Percentiles rank a stretch among this genome's conserved stretches.
phyloP scores from a whole-genome alignment of 2,888 invertebrate species.

The Lochmaea capreae region DNA sequence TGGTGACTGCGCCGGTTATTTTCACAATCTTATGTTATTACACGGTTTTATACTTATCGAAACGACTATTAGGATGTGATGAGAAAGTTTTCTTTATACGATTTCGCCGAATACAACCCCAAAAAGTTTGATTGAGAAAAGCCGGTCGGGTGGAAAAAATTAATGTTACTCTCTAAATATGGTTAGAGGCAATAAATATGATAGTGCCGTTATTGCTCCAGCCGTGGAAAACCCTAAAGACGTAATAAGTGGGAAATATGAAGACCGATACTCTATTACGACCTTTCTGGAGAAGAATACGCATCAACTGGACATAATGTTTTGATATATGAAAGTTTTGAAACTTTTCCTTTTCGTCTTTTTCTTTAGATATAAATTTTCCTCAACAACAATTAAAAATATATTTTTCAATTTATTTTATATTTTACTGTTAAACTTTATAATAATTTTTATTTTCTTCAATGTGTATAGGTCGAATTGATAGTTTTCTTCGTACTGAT shows the following conservation, averaged over 20 bases:
- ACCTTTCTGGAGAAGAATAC: slow-evolving; percentile 41
- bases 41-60: not conserved
- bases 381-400: not conserved
- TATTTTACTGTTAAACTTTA: not conserved
- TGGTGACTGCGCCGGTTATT: slow-evolving; percentile 3
- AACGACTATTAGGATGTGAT: slow-evolving; percentile 7
- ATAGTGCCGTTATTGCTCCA: slow-evolving; percentile 49
- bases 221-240: slow-evolving; percentile 50
- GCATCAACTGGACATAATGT: slow-evolving; percentile 32
- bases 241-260: slow-evolving; percentile 60
- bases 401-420: not conserved
- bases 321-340: not conserved
- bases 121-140: slow-evolving; percentile 3
- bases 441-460: not conserved
- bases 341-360: not conserved
- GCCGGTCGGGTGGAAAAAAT: slow-evolving; percentile 55
- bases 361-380: not conserved
- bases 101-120: not conserved
- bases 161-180: slow-evolving; percentile 60
- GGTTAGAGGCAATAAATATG: slow-evolving; percentile 59
- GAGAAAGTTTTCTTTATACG: not conserved
- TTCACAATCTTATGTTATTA: slow-evolving; percentile 11
- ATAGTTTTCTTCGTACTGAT: slow-evolving; percentile 22
- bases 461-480: slow-evolving; percentile 32
- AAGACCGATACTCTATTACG: slow-evolving; percentile 60